Evolutionary conservation across 2,113 vertebrate genomes (phyloP), one percentile per base, ranked within the genome.

Genomic region (Prietella phreatophila): DNA sequence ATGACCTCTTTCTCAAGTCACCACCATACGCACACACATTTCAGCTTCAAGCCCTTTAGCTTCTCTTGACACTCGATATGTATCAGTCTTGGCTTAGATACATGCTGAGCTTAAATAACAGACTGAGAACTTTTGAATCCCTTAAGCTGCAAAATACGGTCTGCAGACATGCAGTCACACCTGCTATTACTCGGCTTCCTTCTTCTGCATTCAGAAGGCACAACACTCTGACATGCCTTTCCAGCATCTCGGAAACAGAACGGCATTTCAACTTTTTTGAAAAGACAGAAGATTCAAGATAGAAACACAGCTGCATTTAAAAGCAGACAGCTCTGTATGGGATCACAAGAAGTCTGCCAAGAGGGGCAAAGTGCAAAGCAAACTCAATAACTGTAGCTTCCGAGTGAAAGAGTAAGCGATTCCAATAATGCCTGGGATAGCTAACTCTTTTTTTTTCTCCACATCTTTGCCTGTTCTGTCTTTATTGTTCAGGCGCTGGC

Each of bases 361-460:
- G 55, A 56, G 50, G 55, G 80, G 55, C 65, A 60, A 60, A 87
- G 79, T 60, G 79, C 86, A 60, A 58, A 20, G 63, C 79, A 82
- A 76, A 73, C 79, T 55, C 58, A 73, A 86, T 86, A 86, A 58
- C 61, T 82, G 50, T n/a, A 82, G 25, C 53, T 63, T 81, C 78
- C 9, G 50, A 69, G 61, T 58, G 65, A 82, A 87, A 71, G 4
- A 81, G 79, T 56, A 80, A 81, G 78, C 65, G 15, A 73, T 73
- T 87, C 67, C 80, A 87, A 87, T 87, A 87, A 87, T 30, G 55
- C 3, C 80, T 58, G 15, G 36, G 76, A 82, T 55, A 73, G 69
- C 86, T 15, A 36, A 19, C 7, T 60, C 14, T 85, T 58, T 25
- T 36, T 69, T 17, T 30, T 55, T 7, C 17, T 7, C 33, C 20